Evolutionary conservation across 2,113 vertebrate genomes (phyloP).

Genomic region (Pogonocichla stellata): DNA sequence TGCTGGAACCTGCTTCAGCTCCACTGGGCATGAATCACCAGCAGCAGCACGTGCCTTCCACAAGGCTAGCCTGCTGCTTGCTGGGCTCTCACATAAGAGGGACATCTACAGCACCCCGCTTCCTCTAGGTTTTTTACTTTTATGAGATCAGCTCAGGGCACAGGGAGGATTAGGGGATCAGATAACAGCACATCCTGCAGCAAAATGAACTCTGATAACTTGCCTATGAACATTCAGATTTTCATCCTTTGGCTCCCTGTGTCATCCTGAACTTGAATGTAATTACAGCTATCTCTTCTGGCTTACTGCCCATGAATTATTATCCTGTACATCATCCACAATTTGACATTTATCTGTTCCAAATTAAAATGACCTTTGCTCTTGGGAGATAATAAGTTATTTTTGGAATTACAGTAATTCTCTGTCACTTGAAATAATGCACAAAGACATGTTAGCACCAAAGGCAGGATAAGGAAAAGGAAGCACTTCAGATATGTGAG

Average conservation of each 20-base stretch:
- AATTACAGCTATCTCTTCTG: constrained; percentile 38
- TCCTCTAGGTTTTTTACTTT: neutral
- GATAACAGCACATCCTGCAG: neutral
- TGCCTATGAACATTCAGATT: neutral
- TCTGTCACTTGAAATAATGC: neutral
- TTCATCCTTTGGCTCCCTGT: neutral
- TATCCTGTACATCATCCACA: constrained; percentile 3
- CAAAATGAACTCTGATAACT: constrained; percentile 4
- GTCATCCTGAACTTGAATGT: constrained; percentile 22
- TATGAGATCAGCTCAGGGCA: neutral
- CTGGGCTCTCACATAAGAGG: neutral
- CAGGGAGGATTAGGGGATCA: neutral
- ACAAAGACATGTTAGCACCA: neutral
- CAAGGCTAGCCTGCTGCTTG: neutral
- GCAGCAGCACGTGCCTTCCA: neutral
- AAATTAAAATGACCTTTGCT: constrained; percentile 54
- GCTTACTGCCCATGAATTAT: neutral
- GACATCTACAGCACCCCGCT: neutral
- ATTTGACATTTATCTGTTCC: constrained; percentile 49
- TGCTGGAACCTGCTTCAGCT: neutral
- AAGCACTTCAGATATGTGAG: neutral
- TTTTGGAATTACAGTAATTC: constrained; percentile 31
- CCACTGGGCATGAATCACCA: neutral
- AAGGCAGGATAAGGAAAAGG: neutral
- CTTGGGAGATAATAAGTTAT: constrained; percentile 15